phyloP scores from a whole-genome alignment of 1,140 invertebrate species.

The Himalopsyche phryganea region DNA sequence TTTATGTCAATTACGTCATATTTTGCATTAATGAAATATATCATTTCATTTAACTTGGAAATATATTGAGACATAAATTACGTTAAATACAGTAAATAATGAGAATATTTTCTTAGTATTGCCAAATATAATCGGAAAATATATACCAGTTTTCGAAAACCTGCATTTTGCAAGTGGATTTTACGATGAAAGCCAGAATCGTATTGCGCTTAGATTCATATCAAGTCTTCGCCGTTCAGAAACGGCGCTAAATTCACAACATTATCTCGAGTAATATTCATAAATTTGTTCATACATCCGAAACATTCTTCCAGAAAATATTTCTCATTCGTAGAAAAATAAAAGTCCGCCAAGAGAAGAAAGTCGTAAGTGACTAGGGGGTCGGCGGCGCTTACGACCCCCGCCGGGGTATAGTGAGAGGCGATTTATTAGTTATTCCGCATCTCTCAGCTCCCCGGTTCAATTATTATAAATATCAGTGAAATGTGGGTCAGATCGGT shows the following conservation, averaged over 20 bases:
- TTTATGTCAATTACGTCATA: no score
- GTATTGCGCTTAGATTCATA: conserved; percentile 18
- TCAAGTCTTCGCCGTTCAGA: conserved; percentile 21
- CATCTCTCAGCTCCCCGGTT: conserved; percentile 43
- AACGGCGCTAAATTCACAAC: conserved; percentile 25
- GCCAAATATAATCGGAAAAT: conserved; percentile 12
- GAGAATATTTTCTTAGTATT: no score
- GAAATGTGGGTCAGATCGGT: conserved; percentile 46
- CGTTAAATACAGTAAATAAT: no score
- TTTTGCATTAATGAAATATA: no score
- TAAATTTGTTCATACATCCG: conserved; percentile 25
- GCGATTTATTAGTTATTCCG: conserved; percentile 46
- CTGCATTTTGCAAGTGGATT: neutral
- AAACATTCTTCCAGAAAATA: conserved; percentile 24
- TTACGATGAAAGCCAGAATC: no score
- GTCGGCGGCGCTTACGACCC: conserved; percentile 5
- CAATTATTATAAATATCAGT: conserved; percentile 54
- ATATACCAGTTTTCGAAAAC: neutral
- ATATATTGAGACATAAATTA: no score
- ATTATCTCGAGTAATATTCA: conserved; percentile 33
- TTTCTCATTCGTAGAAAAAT: conserved; percentile 28
- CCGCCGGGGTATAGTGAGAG: conserved; percentile 16
- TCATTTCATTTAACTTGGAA: no score
- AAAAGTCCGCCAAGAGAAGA: conserved; percentile 13
- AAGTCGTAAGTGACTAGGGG: conserved; percentile 3